Evolutionary conservation across 2,888 invertebrate species (phyloP), one percentile per base, ranked within the genome.

Genomic region (Lacanobia oleracea): DNA sequence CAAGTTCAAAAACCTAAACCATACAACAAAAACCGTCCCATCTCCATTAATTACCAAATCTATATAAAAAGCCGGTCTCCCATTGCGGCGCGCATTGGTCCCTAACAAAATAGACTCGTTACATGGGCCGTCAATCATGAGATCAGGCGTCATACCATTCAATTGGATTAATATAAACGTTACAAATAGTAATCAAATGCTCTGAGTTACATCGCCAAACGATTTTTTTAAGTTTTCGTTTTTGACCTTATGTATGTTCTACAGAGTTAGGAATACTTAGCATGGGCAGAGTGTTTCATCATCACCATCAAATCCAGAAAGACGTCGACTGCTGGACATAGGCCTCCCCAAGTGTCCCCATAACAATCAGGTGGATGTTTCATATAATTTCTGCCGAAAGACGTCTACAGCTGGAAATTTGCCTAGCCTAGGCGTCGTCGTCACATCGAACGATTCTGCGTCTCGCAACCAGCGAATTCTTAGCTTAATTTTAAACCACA

Each of bases 101-200:
- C 89, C 84, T 83, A 90, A 93, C 91, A 92, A 94, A 94, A 93
- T 92, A 94, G 89, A 91, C 93, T 95, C 94, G 94, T 95, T 95
- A 94, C 88, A 92, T 86, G 90, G 82, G 78, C 85, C 89, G 95
- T 94, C 95, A 95, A 94, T 94, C 95, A 94, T 73, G 80, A 72
- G 23, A 76, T 67, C 73, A 73, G 50, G 51, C 84, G 84, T 86
- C 89, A 85, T 54, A 64, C 88, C 90, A 90, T 91, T 94, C 93
- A 93, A 93, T 93, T 90, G 93, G 91, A 89, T 92, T 95, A 92
- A 94, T 95, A 92, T 93, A 94, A 90, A 95, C 93, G 93, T 93
- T 95, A 95, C 94, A 95, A 95, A 94, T 95, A 94, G 92, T 92
- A 95, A 95, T 95, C 95, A 95, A 93, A 92, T 90, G 93, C 86